These are phyloP conservation scores for Diorhabda elongata DNA, from an alignment of 1,140 invertebrate genomes.

Conservation along the genomic window DNA sequence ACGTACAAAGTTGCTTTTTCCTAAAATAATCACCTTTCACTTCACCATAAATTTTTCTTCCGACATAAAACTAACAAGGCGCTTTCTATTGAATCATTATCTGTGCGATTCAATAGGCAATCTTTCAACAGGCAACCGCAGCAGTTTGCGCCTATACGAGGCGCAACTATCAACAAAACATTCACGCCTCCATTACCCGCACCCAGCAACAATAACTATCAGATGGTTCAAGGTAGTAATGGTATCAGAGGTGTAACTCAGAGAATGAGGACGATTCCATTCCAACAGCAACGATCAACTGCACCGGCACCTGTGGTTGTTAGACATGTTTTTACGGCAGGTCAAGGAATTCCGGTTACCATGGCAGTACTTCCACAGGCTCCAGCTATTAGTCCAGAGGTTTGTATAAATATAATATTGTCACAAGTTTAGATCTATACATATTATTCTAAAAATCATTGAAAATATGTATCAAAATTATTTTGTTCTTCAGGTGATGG, in stretches of 20 bases:
- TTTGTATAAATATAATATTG: constrained; percentile 31
- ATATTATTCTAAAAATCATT: too few species aligned
- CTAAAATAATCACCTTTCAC: not conserved
- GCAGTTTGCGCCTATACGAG: not conserved
- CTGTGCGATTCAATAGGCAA: not conserved
- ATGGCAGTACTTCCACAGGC: constrained; percentile 54
- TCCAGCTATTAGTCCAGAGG: constrained; percentile 43
- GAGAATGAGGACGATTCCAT: constrained; percentile 31
- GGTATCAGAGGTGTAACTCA: constrained; percentile 40
- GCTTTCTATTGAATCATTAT: constrained; percentile 1
- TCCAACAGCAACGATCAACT: constrained; percentile 43
- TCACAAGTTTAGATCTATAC: constrained; percentile 4
- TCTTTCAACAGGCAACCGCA: not conserved
- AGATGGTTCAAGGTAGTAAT: constrained; percentile 38
- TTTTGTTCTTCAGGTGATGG: constrained; percentile 37
- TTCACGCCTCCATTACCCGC: constrained; percentile 47
- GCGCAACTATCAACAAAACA: constrained; percentile 40
- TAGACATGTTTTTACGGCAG: constrained; percentile 55
- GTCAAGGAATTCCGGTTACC: constrained; percentile 54
- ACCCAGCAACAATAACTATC: constrained; percentile 33
- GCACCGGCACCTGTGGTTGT: constrained; percentile 52
- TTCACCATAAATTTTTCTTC: not conserved
- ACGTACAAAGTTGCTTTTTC: not conserved
- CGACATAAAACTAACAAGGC: not conserved
- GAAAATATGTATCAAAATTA: too few species aligned